phyloP scores from a whole-genome alignment of 2,797 vertebrate species.

The Falco columbarius region DNA sequence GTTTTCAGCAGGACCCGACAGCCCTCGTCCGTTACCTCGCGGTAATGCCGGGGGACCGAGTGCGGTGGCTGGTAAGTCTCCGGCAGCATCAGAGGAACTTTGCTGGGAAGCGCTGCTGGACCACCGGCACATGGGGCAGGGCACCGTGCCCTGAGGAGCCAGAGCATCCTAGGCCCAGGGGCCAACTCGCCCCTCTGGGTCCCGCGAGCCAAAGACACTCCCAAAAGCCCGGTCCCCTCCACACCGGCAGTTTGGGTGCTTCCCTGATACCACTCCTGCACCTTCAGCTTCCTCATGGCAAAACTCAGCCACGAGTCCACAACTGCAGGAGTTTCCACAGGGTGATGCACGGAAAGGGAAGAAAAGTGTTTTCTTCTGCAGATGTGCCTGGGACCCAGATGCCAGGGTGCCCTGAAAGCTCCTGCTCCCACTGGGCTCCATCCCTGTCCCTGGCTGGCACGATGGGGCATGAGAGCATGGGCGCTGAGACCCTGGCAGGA shows the following conservation, averaged over 20 bases:
- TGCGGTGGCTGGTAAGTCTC: neutral
- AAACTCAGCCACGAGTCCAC: neutral
- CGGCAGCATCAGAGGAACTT: neutral
- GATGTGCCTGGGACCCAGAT: neutral
- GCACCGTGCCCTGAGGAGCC: neutral
- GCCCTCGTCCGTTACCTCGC: fast-evolving
- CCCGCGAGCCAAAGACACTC: neutral
- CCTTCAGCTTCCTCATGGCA: neutral
- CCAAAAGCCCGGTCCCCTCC: neutral
- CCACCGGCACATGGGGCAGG: fast-evolving
- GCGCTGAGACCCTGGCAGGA: fast-evolving
- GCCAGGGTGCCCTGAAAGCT: neutral
- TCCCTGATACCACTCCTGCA: neutral
- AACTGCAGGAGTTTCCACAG: neutral
- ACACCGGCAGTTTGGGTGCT: neutral
- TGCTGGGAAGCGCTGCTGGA: neutral
- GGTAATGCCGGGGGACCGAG: fast-evolving
- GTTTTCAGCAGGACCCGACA: fast-evolving
- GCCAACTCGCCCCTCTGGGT: fast-evolving
- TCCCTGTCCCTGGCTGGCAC: neutral
- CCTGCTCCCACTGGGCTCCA: neutral
- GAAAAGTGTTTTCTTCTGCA: neutral
- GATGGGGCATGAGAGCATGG: fast-evolving
- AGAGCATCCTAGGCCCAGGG: fast-evolving
- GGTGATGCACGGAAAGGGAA: neutral